Conservation (phyloP, 1,140 invertebrate genomes). For the Ephestia elutella region DNA sequence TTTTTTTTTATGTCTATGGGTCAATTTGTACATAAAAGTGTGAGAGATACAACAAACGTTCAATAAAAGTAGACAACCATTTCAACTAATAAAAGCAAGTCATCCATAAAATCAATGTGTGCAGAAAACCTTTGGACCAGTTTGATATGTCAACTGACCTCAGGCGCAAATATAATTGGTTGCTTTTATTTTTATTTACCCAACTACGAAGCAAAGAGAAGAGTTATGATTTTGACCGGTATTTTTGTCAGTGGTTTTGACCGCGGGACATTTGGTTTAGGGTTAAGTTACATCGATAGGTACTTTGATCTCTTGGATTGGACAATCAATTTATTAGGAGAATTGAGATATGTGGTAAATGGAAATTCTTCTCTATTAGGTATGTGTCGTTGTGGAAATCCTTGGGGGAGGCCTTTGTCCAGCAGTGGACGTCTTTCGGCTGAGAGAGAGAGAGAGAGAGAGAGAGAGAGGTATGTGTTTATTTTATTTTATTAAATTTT, state of each 20-base stretch:
- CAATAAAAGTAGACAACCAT: slow-evolving; percentile 7
- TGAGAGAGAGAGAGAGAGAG: no score
- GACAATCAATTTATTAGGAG: no score
- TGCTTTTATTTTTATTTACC: slow-evolving; percentile 21
- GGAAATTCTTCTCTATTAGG: no score
- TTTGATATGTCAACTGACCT: slow-evolving; percentile 12
- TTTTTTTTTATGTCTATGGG: no score
- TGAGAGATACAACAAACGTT: neutral
- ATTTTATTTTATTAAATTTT: no score
- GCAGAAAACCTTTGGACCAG: slow-evolving; percentile 16
- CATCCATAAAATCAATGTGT: slow-evolving; percentile 20
- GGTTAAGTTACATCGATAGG: slow-evolving; percentile 5
- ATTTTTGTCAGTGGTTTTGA: slow-evolving; percentile 17
- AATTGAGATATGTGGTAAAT: no score
- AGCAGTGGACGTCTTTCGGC: no score
- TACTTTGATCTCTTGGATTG: neutral
- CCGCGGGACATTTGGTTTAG: slow-evolving; percentile 21
- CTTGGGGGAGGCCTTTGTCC: no score
- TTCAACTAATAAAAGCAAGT: slow-evolving; percentile 8
- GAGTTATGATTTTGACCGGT: neutral
- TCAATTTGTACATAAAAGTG: no score
- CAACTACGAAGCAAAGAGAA: no score
- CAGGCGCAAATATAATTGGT: slow-evolving; percentile 34
- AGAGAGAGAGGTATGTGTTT: no score
- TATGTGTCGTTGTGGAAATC: no score